A percentile compares a stretch with the other conserved stretches of the same genome.
These are phyloP conservation scores for Sebastes baramenuke DNA, from an alignment of 2,797 vertebrate genomes.

Conservation along the genomic window DNA sequence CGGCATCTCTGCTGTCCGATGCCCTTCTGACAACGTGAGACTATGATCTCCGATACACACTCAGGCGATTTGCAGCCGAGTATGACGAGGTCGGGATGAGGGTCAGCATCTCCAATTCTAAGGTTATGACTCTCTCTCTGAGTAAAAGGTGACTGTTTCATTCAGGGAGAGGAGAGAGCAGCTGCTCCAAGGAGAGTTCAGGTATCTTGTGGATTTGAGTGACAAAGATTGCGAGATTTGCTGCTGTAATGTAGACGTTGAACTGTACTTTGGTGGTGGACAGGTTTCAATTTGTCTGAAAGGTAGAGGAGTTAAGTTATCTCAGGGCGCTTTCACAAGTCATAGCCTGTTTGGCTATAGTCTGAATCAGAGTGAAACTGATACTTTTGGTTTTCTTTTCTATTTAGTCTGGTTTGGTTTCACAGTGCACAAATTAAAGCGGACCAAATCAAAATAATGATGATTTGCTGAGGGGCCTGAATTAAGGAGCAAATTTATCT, in stretches of 20 bases:
- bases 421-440: too few species aligned
- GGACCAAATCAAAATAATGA: too few species aligned
- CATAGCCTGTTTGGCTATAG: too few species aligned
- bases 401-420: too few species aligned
- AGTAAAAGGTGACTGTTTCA: background rate
- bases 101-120: slow-evolving; percentile 2
- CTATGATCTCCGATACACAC: background rate
- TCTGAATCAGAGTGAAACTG: too few species aligned
- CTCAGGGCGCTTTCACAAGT: too few species aligned
- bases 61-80: background rate
- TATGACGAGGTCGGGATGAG: background rate
- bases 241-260: background rate
- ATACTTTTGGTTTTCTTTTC: too few species aligned
- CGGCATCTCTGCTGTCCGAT: slow-evolving; percentile 13
- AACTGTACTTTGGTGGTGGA: background rate
- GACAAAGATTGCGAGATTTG: background rate
- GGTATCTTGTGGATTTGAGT: background rate
- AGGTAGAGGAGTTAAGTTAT: background rate
- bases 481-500: too few species aligned
- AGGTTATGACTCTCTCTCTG: background rate
- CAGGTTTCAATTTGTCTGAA: background rate
- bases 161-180: background rate
- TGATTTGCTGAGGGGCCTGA: too few species aligned
- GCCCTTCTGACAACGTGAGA: background rate
- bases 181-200: background rate